These are phyloP conservation scores for Muntiacus reevesi DNA, from an alignment of 2,113 vertebrate genomes.

Conservation along the genomic window DNA sequence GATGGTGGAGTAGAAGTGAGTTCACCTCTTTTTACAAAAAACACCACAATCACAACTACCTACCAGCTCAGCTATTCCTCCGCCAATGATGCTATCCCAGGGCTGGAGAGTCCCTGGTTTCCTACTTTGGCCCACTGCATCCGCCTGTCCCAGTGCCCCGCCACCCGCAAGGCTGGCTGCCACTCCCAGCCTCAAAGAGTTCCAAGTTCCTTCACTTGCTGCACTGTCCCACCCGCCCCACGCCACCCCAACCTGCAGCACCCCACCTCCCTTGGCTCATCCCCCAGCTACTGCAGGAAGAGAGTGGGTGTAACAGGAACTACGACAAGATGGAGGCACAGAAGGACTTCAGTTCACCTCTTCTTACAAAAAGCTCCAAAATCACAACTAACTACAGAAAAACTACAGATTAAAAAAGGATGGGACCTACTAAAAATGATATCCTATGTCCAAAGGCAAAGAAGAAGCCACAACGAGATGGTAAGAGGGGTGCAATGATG, in stretches of 20 bases:
- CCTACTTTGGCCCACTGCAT: background rate
- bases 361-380: background rate
- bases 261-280: background rate
- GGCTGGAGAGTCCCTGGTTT: background rate
- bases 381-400: background rate
- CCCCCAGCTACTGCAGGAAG: background rate
- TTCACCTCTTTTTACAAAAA: background rate
- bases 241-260: background rate
- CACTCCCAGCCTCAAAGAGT: background rate
- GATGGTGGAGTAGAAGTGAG: background rate
- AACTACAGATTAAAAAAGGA: background rate
- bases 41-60: background rate
- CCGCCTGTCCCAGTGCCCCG: background rate
- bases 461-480: background rate
- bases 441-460: background rate
- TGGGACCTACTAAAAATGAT: background rate
- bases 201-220: background rate
- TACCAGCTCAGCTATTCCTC: background rate
- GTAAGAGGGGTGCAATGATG: background rate
- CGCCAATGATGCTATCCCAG: no score
- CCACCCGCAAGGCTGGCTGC: background rate
- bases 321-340: no score
- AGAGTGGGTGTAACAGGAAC: background rate
- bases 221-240: fast-evolving
- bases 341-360: background rate